Evolutionary conservation across 2,113 vertebrate species (phyloP).

Genomic region (Sorex fumeus): DNA sequence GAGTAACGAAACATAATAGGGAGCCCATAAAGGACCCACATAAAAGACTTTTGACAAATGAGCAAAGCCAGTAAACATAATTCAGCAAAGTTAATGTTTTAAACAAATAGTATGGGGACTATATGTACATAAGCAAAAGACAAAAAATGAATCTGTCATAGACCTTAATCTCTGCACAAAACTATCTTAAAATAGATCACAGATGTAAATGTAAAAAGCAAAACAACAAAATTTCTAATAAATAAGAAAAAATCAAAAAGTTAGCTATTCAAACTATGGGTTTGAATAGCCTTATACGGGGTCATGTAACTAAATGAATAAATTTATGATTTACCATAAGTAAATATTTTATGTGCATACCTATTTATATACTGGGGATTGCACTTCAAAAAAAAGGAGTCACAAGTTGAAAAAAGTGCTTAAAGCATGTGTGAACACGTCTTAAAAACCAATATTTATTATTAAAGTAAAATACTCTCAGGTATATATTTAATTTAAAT

Average conservation of each 20-base stretch:
- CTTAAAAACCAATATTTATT: conserved; percentile 40
- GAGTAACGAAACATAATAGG: no score
- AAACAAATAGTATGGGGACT: conserved; percentile 1
- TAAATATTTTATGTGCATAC: no score
- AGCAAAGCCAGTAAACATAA: background rate
- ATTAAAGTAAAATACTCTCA: conserved; percentile 62
- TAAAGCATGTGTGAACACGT: conserved; percentile 46
- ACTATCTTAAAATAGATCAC: conserved; percentile 29
- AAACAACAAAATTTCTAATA: background rate
- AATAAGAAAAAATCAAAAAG: background rate
- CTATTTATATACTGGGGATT: background rate
- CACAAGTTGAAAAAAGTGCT: background rate
- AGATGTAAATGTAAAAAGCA: conserved; percentile 31
- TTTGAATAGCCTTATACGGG: no score
- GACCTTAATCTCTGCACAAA: background rate
- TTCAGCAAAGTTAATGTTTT: conserved; percentile 13
- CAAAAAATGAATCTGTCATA: background rate
- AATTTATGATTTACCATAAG: no score
- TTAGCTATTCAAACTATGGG: no score
- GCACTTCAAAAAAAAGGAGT: conserved; percentile 39
- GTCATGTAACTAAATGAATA: no score
- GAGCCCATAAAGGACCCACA: background rate
- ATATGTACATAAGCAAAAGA: background rate
- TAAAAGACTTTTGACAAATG: conserved; percentile 15
- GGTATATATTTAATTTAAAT: background rate